A percentile compares a stretch with the other conserved stretches of the same genome.
Conservation (phyloP, 2,113 vertebrate genomes). For the Amphiprion ocellaris region DNA sequence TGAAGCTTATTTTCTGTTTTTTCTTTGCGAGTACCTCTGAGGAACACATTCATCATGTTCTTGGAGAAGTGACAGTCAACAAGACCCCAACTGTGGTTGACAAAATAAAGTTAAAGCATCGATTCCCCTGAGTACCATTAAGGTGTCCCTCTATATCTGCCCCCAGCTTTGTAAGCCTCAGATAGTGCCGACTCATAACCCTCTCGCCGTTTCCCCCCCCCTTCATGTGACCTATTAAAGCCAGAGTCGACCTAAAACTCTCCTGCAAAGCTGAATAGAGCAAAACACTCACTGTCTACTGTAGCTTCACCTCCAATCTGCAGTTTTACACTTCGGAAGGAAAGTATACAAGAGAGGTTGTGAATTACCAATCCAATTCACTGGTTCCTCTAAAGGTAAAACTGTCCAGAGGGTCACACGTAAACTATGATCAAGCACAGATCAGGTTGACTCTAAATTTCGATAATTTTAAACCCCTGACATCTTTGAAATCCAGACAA, state of each 20-base stretch:
- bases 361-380: background rate
- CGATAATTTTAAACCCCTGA: background rate
- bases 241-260: slow-evolving; percentile 9
- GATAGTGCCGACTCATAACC: slow-evolving; percentile 38
- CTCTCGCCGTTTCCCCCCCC: slow-evolving; percentile 13
- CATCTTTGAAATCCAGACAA: too few species aligned
- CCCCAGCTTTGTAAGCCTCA: slow-evolving; percentile 32
- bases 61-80: slow-evolving; percentile 51
- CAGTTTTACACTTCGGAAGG: slow-evolving; percentile 19
- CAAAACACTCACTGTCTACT: slow-evolving; percentile 24
- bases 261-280: background rate
- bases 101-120: slow-evolving; percentile 50
- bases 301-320: slow-evolving; percentile 33
- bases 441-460: background rate
- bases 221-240: slow-evolving; percentile 17
- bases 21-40: slow-evolving; percentile 4
- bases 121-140: slow-evolving; percentile 62
- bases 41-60: slow-evolving; percentile 50
- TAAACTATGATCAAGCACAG: background rate
- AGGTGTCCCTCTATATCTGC: slow-evolving; percentile 37
- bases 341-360: background rate
- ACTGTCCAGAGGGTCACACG: too few species aligned
- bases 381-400: too few species aligned
- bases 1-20: background rate
- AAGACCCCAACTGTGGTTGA: slow-evolving; percentile 21